These are phyloP conservation scores for Diabrotica balteata DNA, from an alignment of 2,888 invertebrate species.

Conservation along the genomic window DNA sequence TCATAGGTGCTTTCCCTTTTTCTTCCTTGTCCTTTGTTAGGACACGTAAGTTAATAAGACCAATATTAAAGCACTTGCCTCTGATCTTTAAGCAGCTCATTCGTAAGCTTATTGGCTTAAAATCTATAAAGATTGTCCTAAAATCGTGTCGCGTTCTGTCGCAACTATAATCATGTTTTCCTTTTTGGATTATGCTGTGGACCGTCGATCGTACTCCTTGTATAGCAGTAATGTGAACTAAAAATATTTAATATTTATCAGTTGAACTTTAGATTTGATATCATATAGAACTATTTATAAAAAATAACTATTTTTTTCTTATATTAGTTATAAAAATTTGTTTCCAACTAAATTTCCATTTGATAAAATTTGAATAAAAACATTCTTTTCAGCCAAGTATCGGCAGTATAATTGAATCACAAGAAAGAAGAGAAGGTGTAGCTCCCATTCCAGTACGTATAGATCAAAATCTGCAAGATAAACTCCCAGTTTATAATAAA, in stretches of 20 bases:
- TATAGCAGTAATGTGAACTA: too few relatives aligned
- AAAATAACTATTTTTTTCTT: background rate
- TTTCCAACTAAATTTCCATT: background rate
- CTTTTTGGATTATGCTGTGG: too few relatives aligned
- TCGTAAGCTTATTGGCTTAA: too few relatives aligned
- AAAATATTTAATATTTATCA: too few relatives aligned
- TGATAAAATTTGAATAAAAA: background rate
- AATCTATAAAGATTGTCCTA: too few relatives aligned
- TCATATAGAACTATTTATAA: background rate
- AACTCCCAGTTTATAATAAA: slow-evolving; percentile 17
- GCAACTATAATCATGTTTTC: too few relatives aligned
- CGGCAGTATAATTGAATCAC: background rate
- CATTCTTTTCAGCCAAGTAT: slow-evolving; percentile 8
- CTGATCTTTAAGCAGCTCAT: background rate
- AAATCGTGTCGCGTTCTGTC: too few relatives aligned
- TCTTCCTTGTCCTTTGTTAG: too few relatives aligned
- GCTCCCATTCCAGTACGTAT: slow-evolving; percentile 19
- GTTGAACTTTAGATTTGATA: background rate
- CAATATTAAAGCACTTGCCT: background rate
- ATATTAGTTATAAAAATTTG: background rate
- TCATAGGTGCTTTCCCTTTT: too few relatives aligned
- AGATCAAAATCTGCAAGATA: slow-evolving; percentile 18
- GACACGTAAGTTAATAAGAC: background rate
- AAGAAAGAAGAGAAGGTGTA: slow-evolving; percentile 22
- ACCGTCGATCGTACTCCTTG: too few relatives aligned